phyloP scores from a whole-genome alignment of 2,113 vertebrate species.

The Cottus gobio region DNA sequence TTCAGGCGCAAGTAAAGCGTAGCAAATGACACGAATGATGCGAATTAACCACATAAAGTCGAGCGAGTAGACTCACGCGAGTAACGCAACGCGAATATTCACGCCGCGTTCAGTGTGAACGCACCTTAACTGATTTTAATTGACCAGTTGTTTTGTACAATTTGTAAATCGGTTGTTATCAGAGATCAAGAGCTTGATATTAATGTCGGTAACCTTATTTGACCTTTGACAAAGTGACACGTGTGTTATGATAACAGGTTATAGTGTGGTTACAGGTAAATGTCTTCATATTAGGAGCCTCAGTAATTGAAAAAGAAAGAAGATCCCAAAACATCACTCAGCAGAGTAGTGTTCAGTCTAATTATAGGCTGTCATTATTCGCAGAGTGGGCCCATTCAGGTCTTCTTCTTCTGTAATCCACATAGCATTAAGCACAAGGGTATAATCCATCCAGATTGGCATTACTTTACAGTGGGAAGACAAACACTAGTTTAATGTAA shows the following conservation, averaged over 20 bases:
- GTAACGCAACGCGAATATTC: no score
- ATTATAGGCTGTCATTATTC: slow-evolving; percentile 49
- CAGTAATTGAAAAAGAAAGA: background rate
- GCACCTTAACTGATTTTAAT: background rate
- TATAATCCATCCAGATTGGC: slow-evolving; percentile 52
- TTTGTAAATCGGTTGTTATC: background rate
- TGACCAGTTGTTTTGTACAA: background rate
- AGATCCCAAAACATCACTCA: slow-evolving; percentile 21
- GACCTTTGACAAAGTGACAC: slow-evolving; percentile 7
- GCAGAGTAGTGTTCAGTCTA: slow-evolving; percentile 42
- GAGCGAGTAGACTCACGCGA: no score
- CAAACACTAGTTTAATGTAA: slow-evolving; percentile 39
- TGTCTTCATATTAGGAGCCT: background rate
- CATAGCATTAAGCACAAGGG: slow-evolving; percentile 43
- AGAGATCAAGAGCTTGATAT: background rate
- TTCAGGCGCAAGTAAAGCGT: no score
- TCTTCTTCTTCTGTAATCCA: slow-evolving; percentile 57
- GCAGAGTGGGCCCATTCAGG: slow-evolving; percentile 36
- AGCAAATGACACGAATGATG: no score
- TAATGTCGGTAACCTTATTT: background rate
- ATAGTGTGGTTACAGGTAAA: background rate
- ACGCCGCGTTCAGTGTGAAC: no score
- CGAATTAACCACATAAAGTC: no score
- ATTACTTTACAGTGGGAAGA: slow-evolving; percentile 45
- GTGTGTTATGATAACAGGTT: background rate